These are phyloP conservation scores for Fabriciana adippe DNA, from an alignment of 2,888 invertebrate genomes.

Conservation along the genomic window DNA sequence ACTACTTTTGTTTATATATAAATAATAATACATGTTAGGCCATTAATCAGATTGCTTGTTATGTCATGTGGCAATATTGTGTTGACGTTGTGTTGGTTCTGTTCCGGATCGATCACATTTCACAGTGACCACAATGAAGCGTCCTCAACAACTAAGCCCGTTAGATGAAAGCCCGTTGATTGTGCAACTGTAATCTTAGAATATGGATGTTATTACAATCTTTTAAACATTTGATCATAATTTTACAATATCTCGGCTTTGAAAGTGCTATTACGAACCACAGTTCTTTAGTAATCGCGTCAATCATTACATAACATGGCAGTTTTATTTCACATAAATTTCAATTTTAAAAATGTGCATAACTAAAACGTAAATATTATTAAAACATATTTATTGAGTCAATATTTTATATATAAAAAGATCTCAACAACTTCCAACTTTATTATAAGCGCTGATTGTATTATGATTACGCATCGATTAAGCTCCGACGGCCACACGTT, in stretches of 20 bases:
- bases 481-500: slow-evolving; percentile 19
- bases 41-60: slow-evolving; percentile 14
- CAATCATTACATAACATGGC: neutral
- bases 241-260: slow-evolving; percentile 20
- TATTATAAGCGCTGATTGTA: slow-evolving; percentile 29
- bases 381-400: slow-evolving; percentile 3
- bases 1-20: neutral
- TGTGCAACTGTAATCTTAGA: slow-evolving; percentile 57
- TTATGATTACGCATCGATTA: slow-evolving; percentile 30
- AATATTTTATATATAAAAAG: slow-evolving; percentile 13
- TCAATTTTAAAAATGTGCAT: slow-evolving; percentile 4
- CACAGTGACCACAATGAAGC: slow-evolving; percentile 49
- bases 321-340: neutral
- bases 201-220: slow-evolving; percentile 58
- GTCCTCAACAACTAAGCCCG: slow-evolving; percentile 51
- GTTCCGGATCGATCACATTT: slow-evolving; percentile 51
- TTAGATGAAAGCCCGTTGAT: slow-evolving; percentile 57
- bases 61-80: slow-evolving; percentile 7
- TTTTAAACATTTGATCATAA: slow-evolving; percentile 25
- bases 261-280: slow-evolving; percentile 4
- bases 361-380: neutral
- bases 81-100: slow-evolving; percentile 22
- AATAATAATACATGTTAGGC: neutral
- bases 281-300: slow-evolving; percentile 7
- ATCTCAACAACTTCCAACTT: slow-evolving; percentile 7